Conservation (phyloP, 2,888 invertebrate genomes). For the Scaptomyza polygonia region DNA sequence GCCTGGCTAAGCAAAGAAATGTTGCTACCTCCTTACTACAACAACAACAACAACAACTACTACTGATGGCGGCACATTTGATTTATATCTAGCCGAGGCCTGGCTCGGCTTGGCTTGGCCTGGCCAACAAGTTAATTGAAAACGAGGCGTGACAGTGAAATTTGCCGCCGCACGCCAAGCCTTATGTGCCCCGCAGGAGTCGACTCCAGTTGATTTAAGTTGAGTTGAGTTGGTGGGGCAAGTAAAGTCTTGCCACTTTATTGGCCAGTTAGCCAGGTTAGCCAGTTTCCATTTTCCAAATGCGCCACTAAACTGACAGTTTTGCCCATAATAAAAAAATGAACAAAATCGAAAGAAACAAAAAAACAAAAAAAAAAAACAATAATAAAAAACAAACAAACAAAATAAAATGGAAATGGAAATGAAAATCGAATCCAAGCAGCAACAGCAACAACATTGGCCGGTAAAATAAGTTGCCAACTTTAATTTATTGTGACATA, state of each 20-base stretch:
- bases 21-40: too few relatives aligned
- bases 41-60: not conserved
- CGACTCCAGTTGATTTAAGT: conserved; percentile 4
- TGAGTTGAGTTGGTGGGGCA: conserved; percentile 14
- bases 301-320: conserved; percentile 80
- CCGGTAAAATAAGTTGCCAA: conserved; percentile 81
- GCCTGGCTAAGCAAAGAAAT: not conserved
- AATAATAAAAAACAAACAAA: conserved; percentile 78
- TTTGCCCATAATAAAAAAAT: conserved; percentile 79
- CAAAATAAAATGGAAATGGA: conserved; percentile 61
- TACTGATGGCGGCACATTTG: conserved; percentile 57
- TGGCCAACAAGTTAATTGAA: conserved; percentile 76
- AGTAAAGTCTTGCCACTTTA: conserved; percentile 21
- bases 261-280: conserved; percentile 25
- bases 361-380: conserved; percentile 6
- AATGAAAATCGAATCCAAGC: conserved; percentile 17
- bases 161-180: conserved; percentile 75
- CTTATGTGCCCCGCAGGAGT: conserved; percentile 5
- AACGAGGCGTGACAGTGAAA: conserved; percentile 79
- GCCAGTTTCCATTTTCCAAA: conserved; percentile 58
- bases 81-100: conserved; percentile 46
- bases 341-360: conserved; percentile 11
- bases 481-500: conserved; percentile 83
- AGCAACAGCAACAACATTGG: conserved; percentile 22
- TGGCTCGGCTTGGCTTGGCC: conserved; percentile 35